Percentiles rank a stretch among this genome's conserved stretches.
These are phyloP conservation scores for Campylomormyrus numenius DNA, from an alignment of 2,113 vertebrate genomes.

Conservation along the genomic window DNA sequence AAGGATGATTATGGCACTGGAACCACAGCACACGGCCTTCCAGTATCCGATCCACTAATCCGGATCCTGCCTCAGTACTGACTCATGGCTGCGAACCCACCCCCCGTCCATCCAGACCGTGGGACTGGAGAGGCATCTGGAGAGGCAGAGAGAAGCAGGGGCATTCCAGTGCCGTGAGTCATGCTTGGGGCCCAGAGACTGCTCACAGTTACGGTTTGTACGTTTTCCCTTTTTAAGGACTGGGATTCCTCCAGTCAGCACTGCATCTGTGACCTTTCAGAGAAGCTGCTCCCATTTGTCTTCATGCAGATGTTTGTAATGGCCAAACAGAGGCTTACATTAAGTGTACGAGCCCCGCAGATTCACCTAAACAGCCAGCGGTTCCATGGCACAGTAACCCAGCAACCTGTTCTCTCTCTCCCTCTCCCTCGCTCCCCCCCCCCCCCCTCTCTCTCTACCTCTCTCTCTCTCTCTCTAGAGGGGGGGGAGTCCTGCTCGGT, in stretches of 20 bases:
- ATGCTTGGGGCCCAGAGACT: background rate
- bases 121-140: background rate
- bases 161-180: background rate
- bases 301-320: background rate
- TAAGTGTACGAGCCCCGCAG: background rate
- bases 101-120: background rate
- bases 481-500: background rate
- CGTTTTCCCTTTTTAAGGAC: slow-evolving; percentile 10
- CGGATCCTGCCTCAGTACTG: background rate
- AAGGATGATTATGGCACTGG: background rate
- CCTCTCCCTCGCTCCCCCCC: background rate
- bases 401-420: background rate
- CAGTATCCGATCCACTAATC: no score
- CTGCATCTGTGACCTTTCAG: background rate
- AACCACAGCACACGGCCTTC: background rate
- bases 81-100: no score
- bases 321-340: background rate
- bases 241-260: background rate
- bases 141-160: background rate
- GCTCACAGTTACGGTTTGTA: background rate
- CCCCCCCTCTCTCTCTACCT: no score
- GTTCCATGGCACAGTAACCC: background rate
- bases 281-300: background rate
- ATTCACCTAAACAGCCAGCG: background rate
- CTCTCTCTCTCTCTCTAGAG: no score